phyloP scores from a whole-genome alignment of 2,797 vertebrate species.

The Rhabdophis nuchalis region DNA sequence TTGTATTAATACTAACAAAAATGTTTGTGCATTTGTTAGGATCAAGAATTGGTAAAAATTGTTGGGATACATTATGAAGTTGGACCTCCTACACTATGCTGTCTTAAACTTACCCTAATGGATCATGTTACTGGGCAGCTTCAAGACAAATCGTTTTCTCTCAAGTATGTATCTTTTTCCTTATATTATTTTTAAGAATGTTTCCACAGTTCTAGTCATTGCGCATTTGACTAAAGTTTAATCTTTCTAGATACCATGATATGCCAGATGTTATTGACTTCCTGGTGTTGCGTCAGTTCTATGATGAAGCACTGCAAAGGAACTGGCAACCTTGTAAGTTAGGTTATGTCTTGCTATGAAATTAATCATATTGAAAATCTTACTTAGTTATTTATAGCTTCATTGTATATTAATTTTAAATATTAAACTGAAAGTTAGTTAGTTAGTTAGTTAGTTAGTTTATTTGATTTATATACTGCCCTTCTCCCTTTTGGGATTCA shows the following conservation, averaged over 20 bases:
- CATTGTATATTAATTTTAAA: background rate
- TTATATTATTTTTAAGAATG: background rate
- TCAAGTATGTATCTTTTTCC: conserved; percentile 77
- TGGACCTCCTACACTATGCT: conserved; percentile 91
- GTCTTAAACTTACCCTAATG: conserved; percentile 91
- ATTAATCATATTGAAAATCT: background rate
- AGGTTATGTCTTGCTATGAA: background rate
- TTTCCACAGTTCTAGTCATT: background rate
- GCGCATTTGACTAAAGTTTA: background rate
- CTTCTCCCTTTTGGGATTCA: no score
- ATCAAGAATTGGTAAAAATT: conserved; percentile 98
- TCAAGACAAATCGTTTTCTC: conserved; percentile 88
- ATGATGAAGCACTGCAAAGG: conserved; percentile 87
- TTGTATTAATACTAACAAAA: background rate
- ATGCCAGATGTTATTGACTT: conserved; percentile 99
- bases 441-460: no score
- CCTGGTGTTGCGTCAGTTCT: conserved; percentile 91
- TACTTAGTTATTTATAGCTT: background rate
- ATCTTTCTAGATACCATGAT: conserved; percentile 86
- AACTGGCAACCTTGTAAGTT: conserved; percentile 90
- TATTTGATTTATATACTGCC: no score
- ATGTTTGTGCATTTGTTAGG: conserved; percentile 69
- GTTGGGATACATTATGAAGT: conserved; percentile 95
- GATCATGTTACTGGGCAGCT: conserved; percentile 88
- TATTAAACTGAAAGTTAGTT: background rate